phyloP scores from a whole-genome alignment of 1,140 invertebrate species.

The Drosophila pectinifera region DNA sequence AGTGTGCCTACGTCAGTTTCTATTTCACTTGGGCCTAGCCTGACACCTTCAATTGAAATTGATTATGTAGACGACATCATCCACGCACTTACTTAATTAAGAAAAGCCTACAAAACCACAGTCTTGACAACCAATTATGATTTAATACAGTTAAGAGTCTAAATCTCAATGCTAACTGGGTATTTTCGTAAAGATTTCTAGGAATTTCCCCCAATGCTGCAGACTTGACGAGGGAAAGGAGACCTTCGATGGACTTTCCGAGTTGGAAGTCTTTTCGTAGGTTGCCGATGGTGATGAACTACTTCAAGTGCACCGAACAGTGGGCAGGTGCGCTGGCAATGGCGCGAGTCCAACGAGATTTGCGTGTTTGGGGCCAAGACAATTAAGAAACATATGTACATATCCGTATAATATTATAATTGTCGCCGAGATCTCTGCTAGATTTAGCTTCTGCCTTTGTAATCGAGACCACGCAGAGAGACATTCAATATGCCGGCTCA shows the following conservation, averaged over 20 bases:
- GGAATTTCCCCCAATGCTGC: conserved; percentile 40
- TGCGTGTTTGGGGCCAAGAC: conserved; percentile 45
- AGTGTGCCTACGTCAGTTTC: conserved; percentile 59
- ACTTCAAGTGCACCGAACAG: conserved; percentile 38
- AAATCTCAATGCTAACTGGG: conserved; percentile 45
- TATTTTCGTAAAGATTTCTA: conserved; percentile 33
- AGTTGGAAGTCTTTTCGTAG: conserved; percentile 28
- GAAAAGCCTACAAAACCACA: conserved; percentile 24
- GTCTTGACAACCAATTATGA: conserved; percentile 40
- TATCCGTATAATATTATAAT: conserved; percentile 44
- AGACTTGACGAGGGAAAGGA: conserved; percentile 31
- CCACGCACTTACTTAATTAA: conserved; percentile 48
- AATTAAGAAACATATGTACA: conserved; percentile 29
- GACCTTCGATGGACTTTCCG: conserved; percentile 47
- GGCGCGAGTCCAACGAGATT: conserved; percentile 28
- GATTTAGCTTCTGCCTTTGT: conserved; percentile 57
- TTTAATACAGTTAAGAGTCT: conserved; percentile 30
- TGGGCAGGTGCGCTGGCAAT: conserved; percentile 33
- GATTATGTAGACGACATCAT: conserved; percentile 58
- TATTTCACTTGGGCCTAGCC: conserved; percentile 46
- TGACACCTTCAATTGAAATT: conserved; percentile 80
- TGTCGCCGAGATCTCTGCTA: conserved; percentile 51
- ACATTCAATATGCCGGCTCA: conserved; percentile 66
- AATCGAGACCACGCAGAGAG: conserved; percentile 59
- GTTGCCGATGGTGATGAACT: conserved; percentile 29